phyloP scores from a whole-genome alignment of 2,113 vertebrate species.

The Poeciliopsis turrubarensis region DNA sequence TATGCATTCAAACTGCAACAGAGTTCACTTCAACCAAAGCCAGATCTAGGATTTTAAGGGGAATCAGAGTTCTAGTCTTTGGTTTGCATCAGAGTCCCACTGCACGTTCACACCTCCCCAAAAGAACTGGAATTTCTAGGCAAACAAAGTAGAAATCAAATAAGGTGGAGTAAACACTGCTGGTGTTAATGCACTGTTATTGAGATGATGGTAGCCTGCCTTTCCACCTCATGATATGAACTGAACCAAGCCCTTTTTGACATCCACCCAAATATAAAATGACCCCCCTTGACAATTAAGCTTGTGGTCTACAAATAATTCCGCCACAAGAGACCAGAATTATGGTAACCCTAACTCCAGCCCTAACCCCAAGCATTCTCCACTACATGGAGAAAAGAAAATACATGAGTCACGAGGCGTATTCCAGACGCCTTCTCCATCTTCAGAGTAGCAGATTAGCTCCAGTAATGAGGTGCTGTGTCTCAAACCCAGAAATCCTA shows the following conservation, averaged over 20 bases:
- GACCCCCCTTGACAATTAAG: conserved; percentile 3
- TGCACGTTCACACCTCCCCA: no score
- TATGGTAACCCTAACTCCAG: neutral
- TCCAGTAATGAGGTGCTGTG: conserved; percentile 1
- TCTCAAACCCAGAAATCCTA: conserved; percentile 21
- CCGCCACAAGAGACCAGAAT: neutral
- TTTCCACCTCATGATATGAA: neutral
- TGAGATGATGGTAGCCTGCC: conserved; percentile 18
- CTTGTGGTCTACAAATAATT: neutral
- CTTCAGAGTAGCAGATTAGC: conserved; percentile 14
- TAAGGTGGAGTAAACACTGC: no score
- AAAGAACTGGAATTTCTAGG: no score
- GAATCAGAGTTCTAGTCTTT: no score
- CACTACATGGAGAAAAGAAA: neutral
- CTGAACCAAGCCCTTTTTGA: conserved; percentile 8
- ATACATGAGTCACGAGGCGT: neutral
- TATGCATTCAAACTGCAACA: no score
- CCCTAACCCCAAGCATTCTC: no score
- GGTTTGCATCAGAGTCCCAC: no score
- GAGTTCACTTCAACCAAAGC: no score
- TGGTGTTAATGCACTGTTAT: no score
- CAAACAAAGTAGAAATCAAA: no score
- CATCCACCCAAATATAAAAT: conserved; percentile 16
- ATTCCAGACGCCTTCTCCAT: neutral
- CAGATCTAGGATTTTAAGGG: no score